These are phyloP conservation scores for Chaenogobius annularis DNA, from an alignment of 2,113 vertebrate species.

Conservation along the genomic window DNA sequence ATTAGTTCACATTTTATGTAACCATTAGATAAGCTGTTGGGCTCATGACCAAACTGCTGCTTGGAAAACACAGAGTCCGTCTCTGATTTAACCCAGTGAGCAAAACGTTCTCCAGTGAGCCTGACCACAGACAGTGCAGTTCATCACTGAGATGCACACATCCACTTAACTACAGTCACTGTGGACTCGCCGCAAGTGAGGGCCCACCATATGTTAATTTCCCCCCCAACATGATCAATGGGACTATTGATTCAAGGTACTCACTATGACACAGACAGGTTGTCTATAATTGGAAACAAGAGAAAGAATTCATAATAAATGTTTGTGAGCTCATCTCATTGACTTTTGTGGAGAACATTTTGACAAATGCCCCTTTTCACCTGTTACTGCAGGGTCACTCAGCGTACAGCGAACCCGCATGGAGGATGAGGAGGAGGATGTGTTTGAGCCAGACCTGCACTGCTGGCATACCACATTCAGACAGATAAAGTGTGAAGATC, in stretches of 20 bases:
- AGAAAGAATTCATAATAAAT: constrained; percentile 30
- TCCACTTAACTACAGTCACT: constrained; percentile 67
- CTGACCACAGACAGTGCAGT: constrained; percentile 66
- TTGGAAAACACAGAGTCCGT: constrained; percentile 30
- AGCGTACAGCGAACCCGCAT: constrained; percentile 64
- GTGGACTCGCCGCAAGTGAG: constrained; percentile 45
- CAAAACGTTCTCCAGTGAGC: constrained; percentile 47
- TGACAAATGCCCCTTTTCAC: constrained; percentile 1
- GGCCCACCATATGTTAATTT: constrained; percentile 28
- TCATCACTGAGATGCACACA: constrained; percentile 60
- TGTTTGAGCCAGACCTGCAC: constrained; percentile 67
- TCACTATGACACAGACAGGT: constrained; percentile 57
- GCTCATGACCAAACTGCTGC: constrained; percentile 18
- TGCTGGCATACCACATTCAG: constrained; percentile 65
- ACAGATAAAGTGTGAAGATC: constrained; percentile 78
- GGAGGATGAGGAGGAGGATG: constrained; percentile 83
- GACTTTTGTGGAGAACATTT: constrained; percentile 10
- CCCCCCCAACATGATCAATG: constrained; percentile 38
- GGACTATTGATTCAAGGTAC: constrained; percentile 57
- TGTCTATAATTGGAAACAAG: constrained; percentile 49
- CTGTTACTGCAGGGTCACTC: constrained; percentile 47
- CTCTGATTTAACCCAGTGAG: constrained; percentile 30
- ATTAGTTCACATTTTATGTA: not conserved
- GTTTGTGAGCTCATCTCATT: constrained; percentile 54
- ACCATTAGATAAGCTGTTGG: constrained; percentile 2